These are phyloP conservation scores for Montipora sp. DNA, from an alignment of 64 coral and sea anemone genomes.

Conservation along the genomic window DNA sequence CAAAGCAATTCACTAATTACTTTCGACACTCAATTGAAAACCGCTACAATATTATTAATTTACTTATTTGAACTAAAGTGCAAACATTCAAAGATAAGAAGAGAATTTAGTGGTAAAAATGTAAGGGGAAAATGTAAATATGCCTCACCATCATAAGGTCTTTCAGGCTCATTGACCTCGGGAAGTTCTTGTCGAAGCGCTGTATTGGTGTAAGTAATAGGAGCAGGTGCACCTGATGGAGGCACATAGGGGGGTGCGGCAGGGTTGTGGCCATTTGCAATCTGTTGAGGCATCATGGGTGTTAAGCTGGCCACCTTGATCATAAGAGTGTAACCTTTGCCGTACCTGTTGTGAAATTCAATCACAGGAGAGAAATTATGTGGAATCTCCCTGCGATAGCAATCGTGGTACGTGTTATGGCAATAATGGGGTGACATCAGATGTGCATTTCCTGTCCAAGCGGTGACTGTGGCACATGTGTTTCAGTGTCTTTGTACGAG, in stretches of 20 bases:
- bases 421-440: neutral
- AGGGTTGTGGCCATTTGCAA: slow-evolving; percentile 4
- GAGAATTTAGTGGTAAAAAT: no score
- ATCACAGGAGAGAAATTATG: neutral
- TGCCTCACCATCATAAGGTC: neutral
- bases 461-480: neutral
- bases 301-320: slow-evolving; percentile 71
- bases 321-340: slow-evolving; percentile 95
- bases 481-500: no score
- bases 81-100: no score
- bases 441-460: neutral
- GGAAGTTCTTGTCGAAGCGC: neutral
- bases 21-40: no score
- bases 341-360: slow-evolving; percentile 59
- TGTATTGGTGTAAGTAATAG: slow-evolving; percentile 7
- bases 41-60: no score
- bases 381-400: neutral
- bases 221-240: neutral
- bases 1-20: no score
- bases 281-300: neutral
- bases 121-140: no score
- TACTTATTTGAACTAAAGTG: no score
- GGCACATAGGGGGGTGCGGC: neutral
- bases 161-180: slow-evolving; percentile 26
- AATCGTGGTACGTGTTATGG: no score